Percentiles rank a stretch among this genome's conserved stretches.
Evolutionary conservation across 2,888 invertebrate genomes (phyloP).

Genomic region (Lasioglossum morio): DNA sequence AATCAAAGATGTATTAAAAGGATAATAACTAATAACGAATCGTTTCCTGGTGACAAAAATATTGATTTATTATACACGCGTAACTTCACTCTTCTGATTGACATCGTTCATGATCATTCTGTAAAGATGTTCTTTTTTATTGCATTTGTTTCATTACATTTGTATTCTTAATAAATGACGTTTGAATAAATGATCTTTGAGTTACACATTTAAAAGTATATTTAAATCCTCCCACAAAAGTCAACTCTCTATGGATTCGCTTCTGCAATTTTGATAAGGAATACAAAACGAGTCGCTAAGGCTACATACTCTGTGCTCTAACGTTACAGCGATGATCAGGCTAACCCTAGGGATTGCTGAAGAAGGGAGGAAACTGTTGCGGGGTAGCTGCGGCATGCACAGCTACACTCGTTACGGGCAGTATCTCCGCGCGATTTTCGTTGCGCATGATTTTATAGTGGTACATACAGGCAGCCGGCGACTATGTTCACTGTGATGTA

Average conservation of each 20-base stretch:
- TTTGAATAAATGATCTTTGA: no score
- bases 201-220: no score
- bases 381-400: background rate
- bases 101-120: no score
- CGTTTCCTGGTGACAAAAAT: no score
- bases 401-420: background rate
- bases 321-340: background rate
- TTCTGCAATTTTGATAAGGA: background rate
- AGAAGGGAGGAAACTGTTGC: conserved; percentile 6
- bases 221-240: background rate
- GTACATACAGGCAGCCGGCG: background rate
- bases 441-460: background rate
- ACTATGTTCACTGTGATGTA: background rate
- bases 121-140: no score
- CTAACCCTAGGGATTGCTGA: background rate
- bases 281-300: background rate
- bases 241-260: background rate
- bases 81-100: no score
- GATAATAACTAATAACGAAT: no score
- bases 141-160: no score
- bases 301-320: background rate
- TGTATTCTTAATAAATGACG: no score
- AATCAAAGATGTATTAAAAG: no score
- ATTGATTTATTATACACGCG: no score
- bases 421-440: background rate